Evolutionary conservation across 2,888 invertebrate species (phyloP).

Genomic region (Heliconius sara): DNA sequence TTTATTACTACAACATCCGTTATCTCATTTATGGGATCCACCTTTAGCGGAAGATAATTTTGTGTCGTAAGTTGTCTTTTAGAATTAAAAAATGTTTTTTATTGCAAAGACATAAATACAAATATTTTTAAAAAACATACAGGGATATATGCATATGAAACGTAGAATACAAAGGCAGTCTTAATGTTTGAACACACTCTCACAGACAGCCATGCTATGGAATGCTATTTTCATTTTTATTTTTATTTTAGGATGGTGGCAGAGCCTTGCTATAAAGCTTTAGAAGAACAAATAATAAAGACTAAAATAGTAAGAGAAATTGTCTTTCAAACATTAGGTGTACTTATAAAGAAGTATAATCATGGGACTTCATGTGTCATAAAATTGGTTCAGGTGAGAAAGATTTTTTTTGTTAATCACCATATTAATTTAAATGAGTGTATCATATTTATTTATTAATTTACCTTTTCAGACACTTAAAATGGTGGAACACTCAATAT

Average conservation of each 20-base stretch:
- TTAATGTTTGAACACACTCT: too few species aligned
- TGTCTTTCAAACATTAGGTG: slow-evolving; percentile 91
- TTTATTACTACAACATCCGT: slow-evolving; percentile 87
- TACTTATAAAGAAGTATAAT: slow-evolving; percentile 91
- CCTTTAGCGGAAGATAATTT: slow-evolving; percentile 92
- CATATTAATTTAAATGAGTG: slow-evolving; percentile 19
- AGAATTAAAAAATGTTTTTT: too few species aligned
- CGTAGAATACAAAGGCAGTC: not conserved
- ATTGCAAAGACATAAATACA: too few species aligned
- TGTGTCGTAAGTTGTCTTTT: slow-evolving; percentile 86
- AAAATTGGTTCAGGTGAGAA: slow-evolving; percentile 85
- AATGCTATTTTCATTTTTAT: too few species aligned
- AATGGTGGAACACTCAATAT: slow-evolving; percentile 88
- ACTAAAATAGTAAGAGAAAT: slow-evolving; percentile 87
- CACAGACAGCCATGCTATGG: too few species aligned
- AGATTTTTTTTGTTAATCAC: not conserved
- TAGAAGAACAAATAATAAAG: slow-evolving; percentile 85
- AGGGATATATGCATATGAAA: not conserved
- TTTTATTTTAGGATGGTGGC: slow-evolving; percentile 84
- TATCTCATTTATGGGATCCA: slow-evolving; percentile 91
- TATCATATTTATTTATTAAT: not conserved
- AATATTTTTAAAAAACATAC: not conserved
- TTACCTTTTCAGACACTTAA: slow-evolving; percentile 86
- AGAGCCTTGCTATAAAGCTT: slow-evolving; percentile 89
- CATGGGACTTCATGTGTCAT: slow-evolving; percentile 91